Evolutionary conservation across 2,797 vertebrate genomes (phyloP), one percentile per base, ranked within the genome.

Genomic region (Urophycis tenuis): DNA sequence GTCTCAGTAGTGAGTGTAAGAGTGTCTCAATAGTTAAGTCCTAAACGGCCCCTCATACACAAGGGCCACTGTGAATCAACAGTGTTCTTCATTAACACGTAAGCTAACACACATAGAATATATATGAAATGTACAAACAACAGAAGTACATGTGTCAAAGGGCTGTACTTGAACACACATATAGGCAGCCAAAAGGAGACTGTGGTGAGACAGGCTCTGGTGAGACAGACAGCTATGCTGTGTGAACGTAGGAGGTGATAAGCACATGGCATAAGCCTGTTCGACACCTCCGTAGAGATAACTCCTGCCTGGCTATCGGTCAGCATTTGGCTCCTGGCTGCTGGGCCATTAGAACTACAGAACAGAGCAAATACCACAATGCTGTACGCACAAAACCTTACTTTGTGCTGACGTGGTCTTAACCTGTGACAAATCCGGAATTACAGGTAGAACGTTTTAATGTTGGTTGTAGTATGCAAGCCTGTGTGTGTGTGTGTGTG

Each of bases 221-320:
- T 29, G 11, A 67, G 3, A 29, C 60, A 67, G 60, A 25, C n/a
- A 67, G 60, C 60, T 67, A 30, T 14, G 25, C 73, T 77, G 76
- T 1, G 80, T 73, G 77, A 79, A 19, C 71, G 60, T 79, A 31
- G 69, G 79, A 83, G 77, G 5, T 72, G 74, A 78, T 45, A 1
- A 15, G 25, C 25, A 25, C 60, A 29, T 79, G 81, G 80, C 78
- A 76, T 70, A 41, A 49, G 73, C 29, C 77, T 5, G 11, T 34
- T 78, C 0, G 74, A 86, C 87, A 86, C 84, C 73, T 86, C 82
- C 0, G 36, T 67, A 2, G 49, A 64, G 88, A 88, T 84, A 84
- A 80, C 36, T 10, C 0, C 73, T 60, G 53, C 5, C 3, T 9
- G 45, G 84, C 79, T 35, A 79, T 14, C 77, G 34, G 76, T 81